Evolutionary conservation across 1,140 invertebrate species (phyloP).

Genomic region (Dryas iulia): DNA sequence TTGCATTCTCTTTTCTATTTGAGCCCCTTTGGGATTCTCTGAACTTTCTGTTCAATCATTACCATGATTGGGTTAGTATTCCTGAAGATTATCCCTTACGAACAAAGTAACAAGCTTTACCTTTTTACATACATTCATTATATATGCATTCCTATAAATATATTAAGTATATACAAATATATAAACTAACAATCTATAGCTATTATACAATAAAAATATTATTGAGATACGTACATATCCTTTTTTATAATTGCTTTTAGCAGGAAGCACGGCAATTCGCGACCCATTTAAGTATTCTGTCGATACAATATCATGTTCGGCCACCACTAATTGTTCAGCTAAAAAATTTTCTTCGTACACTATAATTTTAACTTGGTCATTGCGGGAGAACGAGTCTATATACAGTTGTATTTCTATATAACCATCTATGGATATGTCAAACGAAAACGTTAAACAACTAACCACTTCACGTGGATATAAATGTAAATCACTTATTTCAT

Average conservation of each 20-base stretch:
- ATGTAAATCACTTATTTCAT: neutral
- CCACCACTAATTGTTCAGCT: neutral
- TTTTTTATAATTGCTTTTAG: neutral
- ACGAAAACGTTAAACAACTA: conserved; percentile 9
- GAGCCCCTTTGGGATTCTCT: too few relatives aligned
- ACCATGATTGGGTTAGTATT: too few relatives aligned
- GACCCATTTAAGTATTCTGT: conserved; percentile 2
- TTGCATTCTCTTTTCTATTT: too few relatives aligned
- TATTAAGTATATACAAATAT: too few relatives aligned
- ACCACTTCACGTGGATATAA: conserved; percentile 1
- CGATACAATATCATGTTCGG: neutral
- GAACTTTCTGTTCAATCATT: too few relatives aligned
- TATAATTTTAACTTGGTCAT: neutral
- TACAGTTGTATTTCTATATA: neutral
- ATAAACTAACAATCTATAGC: too few relatives aligned
- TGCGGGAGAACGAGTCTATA: neutral
- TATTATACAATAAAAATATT: too few relatives aligned
- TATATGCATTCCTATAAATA: too few relatives aligned
- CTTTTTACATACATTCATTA: too few relatives aligned
- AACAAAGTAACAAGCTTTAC: too few relatives aligned
- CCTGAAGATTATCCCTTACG: too few relatives aligned
- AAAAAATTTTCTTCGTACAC: neutral
- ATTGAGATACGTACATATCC: conserved; percentile 1
- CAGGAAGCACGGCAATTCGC: neutral
- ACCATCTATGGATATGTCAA: neutral